Evolutionary conservation across 2,797 vertebrate genomes (phyloP), one percentile per base, ranked within the genome.

Genomic region (Halcyon smyrnensis): DNA sequence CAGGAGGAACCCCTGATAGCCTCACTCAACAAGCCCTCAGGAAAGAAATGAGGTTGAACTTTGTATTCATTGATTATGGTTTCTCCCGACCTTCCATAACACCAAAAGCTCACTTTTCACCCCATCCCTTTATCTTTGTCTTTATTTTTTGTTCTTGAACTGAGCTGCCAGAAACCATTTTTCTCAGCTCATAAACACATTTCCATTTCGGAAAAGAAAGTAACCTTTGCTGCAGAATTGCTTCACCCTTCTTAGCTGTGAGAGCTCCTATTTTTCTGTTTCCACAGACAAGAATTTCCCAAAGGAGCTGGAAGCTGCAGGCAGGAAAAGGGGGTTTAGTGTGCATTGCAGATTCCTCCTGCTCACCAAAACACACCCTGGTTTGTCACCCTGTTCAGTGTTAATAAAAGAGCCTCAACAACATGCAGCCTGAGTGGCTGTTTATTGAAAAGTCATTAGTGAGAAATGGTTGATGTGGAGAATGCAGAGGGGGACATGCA

Each of bases 11-110:
- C 63, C 90, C 82, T 2, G 30, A 85, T 45, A 95, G 69, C 54
- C 73, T 76, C 81, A 88, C 50, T 93, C 75, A n/a, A 43, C 5
- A 17, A 24, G n/a, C 32, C 63, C 68, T 46, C 32, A 57, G 54
- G 30, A 93, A 90, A 90, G 89, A 94, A 93, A 84, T 63, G 88
- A 93, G 48, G 54, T 54, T 96, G 94, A 95, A 95, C 89, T 78
- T 97, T 45, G 51, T 83, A 89, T 95, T 96, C 96, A 93, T 76
- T 59, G 87, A 93, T 97, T 81, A 65, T 4, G 9, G 57, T 59
- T 95, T 75, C 91, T 94, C 60, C 65, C 96, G 94, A 87, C 89
- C 90, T 92, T 90, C 75, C 18, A 83, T 87, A 89, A 80, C 74
- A 79, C 87, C 79, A 77, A 95, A 69, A 3, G 5, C 74, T 90